phyloP scores from a whole-genome alignment of 2,888 invertebrate species.

The Mechanitis mazaeus region DNA sequence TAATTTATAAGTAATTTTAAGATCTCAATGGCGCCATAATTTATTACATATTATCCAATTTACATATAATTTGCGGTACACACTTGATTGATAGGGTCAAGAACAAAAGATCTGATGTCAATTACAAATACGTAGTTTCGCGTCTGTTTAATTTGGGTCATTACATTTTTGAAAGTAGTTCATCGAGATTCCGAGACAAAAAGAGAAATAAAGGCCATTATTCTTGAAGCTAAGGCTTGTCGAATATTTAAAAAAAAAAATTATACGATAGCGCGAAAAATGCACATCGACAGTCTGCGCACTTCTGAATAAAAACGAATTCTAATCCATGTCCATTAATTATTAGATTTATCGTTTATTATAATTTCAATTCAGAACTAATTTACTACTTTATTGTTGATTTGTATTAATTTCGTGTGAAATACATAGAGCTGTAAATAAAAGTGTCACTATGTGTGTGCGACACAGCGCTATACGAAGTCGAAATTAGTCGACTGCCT shows the following conservation, averaged over 20 bases:
- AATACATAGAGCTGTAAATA: no score
- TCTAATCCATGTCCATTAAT: no score
- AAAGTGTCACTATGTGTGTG: no score
- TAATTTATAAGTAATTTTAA: neutral
- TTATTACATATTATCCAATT: slow-evolving; percentile 1
- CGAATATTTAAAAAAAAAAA: slow-evolving; percentile 7
- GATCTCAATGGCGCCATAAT: slow-evolving; percentile 2
- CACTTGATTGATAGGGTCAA: slow-evolving; percentile 5
- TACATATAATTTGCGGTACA: slow-evolving; percentile 1
- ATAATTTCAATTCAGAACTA: no score
- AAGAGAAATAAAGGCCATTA: slow-evolving; percentile 54
- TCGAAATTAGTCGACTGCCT: no score
- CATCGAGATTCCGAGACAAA: slow-evolving; percentile 58
- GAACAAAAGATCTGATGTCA: neutral
- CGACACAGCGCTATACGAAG: no score
- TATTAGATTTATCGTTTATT: no score
- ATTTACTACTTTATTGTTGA: no score
- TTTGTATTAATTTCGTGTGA: no score
- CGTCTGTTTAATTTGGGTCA: slow-evolving; percentile 51
- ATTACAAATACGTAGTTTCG: slow-evolving; percentile 22
- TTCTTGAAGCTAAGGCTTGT: slow-evolving; percentile 27
- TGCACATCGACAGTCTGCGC: no score
- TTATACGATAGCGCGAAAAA: no score
- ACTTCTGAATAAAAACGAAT: no score
- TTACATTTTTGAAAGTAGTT: slow-evolving; percentile 64